Percentiles rank a stretch among this genome's conserved stretches.
Evolutionary conservation across 2,797 vertebrate genomes (phyloP).

Genomic region (Eulemur mongoz): DNA sequence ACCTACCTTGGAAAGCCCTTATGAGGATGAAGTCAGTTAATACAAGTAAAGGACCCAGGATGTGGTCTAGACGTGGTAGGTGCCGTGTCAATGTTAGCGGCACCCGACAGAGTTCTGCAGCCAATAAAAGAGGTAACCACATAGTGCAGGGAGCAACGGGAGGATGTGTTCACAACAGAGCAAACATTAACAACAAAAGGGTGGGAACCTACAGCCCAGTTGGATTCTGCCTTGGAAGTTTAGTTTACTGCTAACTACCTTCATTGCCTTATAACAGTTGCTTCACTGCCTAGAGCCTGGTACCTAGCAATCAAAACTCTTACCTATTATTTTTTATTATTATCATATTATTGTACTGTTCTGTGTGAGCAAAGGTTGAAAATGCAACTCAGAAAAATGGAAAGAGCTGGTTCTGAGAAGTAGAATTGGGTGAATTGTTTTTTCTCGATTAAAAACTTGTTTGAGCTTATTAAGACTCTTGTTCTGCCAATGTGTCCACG

Average conservation of each 20-base stretch:
- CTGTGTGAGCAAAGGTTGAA: not conserved
- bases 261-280: not conserved
- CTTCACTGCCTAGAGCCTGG: not conserved
- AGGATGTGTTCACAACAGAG: accelerated
- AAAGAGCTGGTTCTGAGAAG: not conserved
- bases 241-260: not conserved
- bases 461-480: not conserved
- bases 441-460: not conserved
- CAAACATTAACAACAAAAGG: not conserved
- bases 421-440: not conserved
- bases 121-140: accelerated
- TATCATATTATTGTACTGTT: not conserved
- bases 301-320: accelerated
- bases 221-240: not conserved
- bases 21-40: not conserved
- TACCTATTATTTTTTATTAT: not conserved
- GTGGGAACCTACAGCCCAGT: accelerated
- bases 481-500: accelerated
- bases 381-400: not conserved
- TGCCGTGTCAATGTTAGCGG: accelerated
- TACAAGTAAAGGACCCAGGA: not conserved
- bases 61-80: accelerated
- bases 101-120: accelerated
- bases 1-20: too few species aligned
- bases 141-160: accelerated